Evolutionary conservation across 1,140 invertebrate genomes (phyloP).

Genomic region (Drosophila asahinai): DNA sequence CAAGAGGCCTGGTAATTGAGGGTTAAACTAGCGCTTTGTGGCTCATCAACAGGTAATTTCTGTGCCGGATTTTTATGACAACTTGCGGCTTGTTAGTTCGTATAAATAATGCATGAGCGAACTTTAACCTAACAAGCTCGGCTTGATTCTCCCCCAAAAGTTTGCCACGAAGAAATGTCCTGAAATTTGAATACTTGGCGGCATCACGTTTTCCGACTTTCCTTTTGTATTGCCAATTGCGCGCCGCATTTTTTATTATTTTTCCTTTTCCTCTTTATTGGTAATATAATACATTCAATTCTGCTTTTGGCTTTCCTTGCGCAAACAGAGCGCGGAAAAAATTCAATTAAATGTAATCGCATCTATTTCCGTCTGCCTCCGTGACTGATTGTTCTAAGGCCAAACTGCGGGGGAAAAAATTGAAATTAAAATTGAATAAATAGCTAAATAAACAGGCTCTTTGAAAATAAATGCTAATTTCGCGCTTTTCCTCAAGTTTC

Average conservation of each 20-base stretch:
- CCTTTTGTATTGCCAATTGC: constrained; percentile 49
- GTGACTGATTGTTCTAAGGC: constrained; percentile 63
- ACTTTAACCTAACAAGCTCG: constrained; percentile 15
- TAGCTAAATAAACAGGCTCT: constrained; percentile 78
- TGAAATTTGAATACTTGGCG: constrained; percentile 74
- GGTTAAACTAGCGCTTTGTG: constrained; percentile 69
- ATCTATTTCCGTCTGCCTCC: constrained; percentile 67
- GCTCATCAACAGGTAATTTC: constrained; percentile 79
- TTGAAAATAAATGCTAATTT: constrained; percentile 77
- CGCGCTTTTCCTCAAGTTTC: constrained; percentile 60
- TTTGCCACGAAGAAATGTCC: not conserved
- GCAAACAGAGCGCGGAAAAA: constrained; percentile 49
- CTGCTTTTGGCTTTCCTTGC: constrained; percentile 49
- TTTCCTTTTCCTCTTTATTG: constrained; percentile 43
- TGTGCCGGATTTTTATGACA: constrained; percentile 72
- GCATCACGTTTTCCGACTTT: constrained; percentile 72
- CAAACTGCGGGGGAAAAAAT: constrained; percentile 19
- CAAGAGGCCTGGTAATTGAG: constrained; percentile 65
- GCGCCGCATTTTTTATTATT: constrained; percentile 70
- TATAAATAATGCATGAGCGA: constrained; percentile 73
- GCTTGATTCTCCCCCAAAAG: constrained; percentile 12
- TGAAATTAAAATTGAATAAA: constrained; percentile 77
- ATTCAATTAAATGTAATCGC: constrained; percentile 84
- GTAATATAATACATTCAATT: constrained; percentile 74
- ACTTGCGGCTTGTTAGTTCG: constrained; percentile 73